Evolutionary conservation across 2,797 vertebrate species (phyloP).

Genomic region (Pseudotriccus pelzelni): DNA sequence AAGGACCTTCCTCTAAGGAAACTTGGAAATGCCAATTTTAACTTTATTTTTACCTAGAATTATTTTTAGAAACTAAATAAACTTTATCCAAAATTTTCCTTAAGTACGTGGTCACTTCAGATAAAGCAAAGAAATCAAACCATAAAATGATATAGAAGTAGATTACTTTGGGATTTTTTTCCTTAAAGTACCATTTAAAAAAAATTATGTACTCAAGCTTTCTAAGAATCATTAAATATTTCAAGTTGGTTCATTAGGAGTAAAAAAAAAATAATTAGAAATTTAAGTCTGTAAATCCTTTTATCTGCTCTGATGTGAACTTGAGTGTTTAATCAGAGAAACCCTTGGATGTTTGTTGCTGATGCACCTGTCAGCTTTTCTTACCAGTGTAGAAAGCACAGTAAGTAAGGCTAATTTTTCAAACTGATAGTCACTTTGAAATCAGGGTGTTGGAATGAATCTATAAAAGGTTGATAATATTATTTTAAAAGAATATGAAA

Average conservation of each 20-base stretch:
- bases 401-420: conserved; percentile 57
- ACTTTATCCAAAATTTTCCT: not conserved
- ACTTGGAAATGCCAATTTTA: not conserved
- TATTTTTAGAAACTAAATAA: not conserved
- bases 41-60: not conserved
- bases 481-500: conserved; percentile 39
- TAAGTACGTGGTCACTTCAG: not conserved
- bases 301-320: conserved; percentile 47
- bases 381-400: conserved; percentile 1
- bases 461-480: conserved; percentile 18
- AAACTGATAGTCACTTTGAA: conserved; percentile 55
- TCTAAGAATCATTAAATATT: conserved; percentile 69
- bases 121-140: not conserved
- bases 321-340: conserved; percentile 57
- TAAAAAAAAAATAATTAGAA: not conserved
- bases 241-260: conserved; percentile 50
- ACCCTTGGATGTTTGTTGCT: conserved; percentile 37
- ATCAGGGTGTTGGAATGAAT: conserved; percentile 50
- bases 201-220: conserved; percentile 7
- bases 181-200: not conserved
- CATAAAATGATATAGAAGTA: not conserved
- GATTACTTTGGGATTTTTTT: not conserved
- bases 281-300: conserved; percentile 59
- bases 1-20: not conserved
- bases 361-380: conserved; percentile 27